Base-by-base conservation (phyloP, 2,113 vertebrate species). In the Takifugu bimaculatus region DNA sequence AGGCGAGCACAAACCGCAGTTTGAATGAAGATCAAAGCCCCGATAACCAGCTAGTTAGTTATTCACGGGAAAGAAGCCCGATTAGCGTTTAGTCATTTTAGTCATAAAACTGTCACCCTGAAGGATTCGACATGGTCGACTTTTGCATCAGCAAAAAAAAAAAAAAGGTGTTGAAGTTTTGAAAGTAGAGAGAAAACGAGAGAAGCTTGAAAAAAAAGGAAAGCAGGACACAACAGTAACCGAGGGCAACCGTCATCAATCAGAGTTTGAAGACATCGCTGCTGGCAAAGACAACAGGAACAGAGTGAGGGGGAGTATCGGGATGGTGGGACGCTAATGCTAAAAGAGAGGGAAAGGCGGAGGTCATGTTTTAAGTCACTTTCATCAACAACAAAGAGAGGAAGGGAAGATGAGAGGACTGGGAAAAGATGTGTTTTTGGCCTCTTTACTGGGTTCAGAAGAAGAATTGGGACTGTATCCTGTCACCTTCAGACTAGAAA, bases 251-350 rank as follows among this genome's bases (percentile, higher is more conserved):
- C 79, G 57, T 83, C 87, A 88, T 88, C 87, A 87, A 87, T 88
- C 85, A 88, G 83, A 78, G 79, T 88, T 85, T 87, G 81, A 85
- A 83, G 85, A 87, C 80, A 83, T 85, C 67, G 83, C 87, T 88
- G 81, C 69, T 84, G 87, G 87, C 85, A 88, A 88, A 88, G 81
- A 80, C 78, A 68, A 79, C 78, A 72, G 74, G 77, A 77, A 84
- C 78, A 81, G 62, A 73, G 80, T 52, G 71, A 60, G 28, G 53
- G 56, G 75, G 2, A 10, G 75, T 51, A 11, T 52, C 51, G 25
- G 75, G 77, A 82, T 77, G 70, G 73, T 80, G 76, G 74, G 68
- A 77, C 74, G 75, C 57, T 77, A 78, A 82, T 48, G 70, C 73
- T 67, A 29, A 78, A 68, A 50, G 64, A 64, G 65, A 79, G 39